phyloP scores from a whole-genome alignment of 2,888 invertebrate genomes.

The Melipona beecheii region DNA sequence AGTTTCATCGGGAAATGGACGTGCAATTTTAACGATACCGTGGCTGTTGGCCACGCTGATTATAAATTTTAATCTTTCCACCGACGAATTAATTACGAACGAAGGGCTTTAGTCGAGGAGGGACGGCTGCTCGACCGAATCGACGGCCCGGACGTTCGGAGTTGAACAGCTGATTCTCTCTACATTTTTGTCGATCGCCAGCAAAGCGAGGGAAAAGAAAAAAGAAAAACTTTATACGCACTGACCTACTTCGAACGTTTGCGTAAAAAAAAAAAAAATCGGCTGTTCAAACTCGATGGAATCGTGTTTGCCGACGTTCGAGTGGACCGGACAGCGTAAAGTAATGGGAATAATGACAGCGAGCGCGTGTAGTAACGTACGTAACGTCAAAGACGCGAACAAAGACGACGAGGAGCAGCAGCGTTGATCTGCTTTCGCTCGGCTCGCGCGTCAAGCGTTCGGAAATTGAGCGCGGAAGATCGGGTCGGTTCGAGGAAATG shows the following conservation, averaged over 20 bases:
- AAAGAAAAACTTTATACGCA: neutral
- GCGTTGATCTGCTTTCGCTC: neutral
- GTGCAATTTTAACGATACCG: neutral
- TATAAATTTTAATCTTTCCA: neutral
- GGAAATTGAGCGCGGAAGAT: constrained; percentile 30
- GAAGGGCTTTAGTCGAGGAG: neutral
- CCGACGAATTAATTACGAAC: neutral
- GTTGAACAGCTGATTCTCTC: neutral
- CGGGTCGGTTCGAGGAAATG: constrained; percentile 15
- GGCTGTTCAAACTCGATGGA: neutral
- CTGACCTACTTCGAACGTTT: neutral
- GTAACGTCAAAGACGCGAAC: neutral
- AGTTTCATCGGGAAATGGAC: neutral
- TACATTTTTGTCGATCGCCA: neutral
- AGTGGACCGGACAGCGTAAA: neutral
- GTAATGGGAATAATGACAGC: neutral
- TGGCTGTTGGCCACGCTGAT: too few species aligned
- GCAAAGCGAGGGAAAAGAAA: too few species aligned
- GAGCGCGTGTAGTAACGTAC: neutral
- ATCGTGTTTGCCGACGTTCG: neutral
- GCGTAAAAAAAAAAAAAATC: neutral
- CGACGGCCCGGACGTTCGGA: too few species aligned
- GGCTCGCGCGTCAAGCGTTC: constrained; percentile 6
- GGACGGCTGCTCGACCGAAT: neutral
- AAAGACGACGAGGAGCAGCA: neutral